These are phyloP conservation scores for Notechis scutatus DNA, from an alignment of 2,113 vertebrate genomes.

Conservation along the genomic window DNA sequence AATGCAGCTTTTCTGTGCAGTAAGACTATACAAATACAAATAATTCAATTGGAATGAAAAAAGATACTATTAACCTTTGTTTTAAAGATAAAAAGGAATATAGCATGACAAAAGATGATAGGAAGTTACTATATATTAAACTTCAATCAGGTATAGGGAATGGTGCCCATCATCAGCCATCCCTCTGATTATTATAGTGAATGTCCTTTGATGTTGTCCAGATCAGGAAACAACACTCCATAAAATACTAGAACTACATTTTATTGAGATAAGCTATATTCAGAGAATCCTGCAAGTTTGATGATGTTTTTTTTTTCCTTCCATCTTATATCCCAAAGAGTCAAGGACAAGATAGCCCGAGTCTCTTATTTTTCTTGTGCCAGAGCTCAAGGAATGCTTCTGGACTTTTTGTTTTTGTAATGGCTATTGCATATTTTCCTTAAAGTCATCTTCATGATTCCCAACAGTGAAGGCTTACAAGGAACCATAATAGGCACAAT, in stretches of 20 bases:
- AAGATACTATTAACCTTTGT: background rate
- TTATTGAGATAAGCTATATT: background rate
- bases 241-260: background rate
- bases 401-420: background rate
- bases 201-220: background rate
- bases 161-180: background rate
- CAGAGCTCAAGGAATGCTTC: background rate
- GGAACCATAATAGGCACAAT: too few relatives aligned
- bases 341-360: background rate
- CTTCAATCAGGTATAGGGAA: background rate
- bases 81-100: background rate
- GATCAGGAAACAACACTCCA: background rate
- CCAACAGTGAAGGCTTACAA: background rate
- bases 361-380: background rate
- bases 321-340: background rate
- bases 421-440: background rate
- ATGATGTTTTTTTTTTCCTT: background rate
- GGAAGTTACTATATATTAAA: background rate
- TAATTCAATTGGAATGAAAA: background rate
- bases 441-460: background rate
- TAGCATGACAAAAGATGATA: background rate
- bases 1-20: background rate
- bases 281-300: background rate
- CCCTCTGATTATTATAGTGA: background rate
- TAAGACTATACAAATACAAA: background rate